These are phyloP conservation scores for Motacilla tschutschensis DNA, from an alignment of 2,113 vertebrate species.

Conservation along the genomic window DNA sequence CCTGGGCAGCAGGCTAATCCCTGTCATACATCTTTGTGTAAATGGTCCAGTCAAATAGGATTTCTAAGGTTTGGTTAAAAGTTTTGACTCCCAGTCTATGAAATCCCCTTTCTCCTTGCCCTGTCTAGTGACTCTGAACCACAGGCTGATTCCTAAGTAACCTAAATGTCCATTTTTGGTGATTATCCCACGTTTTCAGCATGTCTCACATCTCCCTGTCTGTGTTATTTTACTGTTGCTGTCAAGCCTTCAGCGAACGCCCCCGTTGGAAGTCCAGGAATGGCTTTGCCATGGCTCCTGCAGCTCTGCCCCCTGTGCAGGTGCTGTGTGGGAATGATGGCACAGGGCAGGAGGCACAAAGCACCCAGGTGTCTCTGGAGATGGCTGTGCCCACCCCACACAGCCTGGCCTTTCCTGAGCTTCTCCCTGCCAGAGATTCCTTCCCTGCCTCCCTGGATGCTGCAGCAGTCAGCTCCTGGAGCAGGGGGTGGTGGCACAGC, in stretches of 20 bases:
- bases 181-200: background rate
- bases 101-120: background rate
- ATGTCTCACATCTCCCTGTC: background rate
- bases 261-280: background rate
- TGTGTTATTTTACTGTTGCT: background rate
- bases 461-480: background rate
- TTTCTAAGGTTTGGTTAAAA: background rate
- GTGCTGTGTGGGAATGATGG: background rate
- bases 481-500: background rate
- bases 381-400: background rate
- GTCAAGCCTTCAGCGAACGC: background rate
- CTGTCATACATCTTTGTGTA: background rate
- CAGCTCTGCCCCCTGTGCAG: background rate
- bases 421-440: background rate
- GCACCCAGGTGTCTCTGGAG: background rate
- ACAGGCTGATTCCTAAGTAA: background rate
- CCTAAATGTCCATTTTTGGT: conserved; percentile 2
- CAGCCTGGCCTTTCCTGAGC: background rate
- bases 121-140: background rate
- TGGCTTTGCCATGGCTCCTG: background rate
- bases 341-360: background rate
- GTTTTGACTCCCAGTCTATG: background rate
- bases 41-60: background rate
- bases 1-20: conserved; percentile 2
- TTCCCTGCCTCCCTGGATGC: background rate